phyloP scores from a whole-genome alignment of 1,140 invertebrate genomes.

The Ooceraea biroi region DNA sequence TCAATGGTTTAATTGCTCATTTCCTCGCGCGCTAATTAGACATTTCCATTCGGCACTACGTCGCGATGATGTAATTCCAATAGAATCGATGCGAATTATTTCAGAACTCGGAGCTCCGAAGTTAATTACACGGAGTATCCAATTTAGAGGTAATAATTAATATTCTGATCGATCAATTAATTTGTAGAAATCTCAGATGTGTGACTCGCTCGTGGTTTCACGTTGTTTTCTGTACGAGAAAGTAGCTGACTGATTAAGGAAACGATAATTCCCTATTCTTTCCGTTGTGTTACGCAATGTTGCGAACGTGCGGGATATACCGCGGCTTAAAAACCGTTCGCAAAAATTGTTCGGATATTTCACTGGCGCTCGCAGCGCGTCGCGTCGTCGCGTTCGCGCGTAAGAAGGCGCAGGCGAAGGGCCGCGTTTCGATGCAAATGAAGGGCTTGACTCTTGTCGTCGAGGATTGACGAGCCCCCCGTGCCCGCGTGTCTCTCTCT shows the following conservation, averaged over 20 bases:
- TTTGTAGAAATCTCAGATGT: background rate
- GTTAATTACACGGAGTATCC: background rate
- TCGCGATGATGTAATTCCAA: too few relatives aligned
- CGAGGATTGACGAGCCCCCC: slow-evolving; percentile 43
- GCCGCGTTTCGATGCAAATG: slow-evolving; percentile 84
- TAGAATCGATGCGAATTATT: background rate
- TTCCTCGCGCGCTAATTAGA: slow-evolving; percentile 61
- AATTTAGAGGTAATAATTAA: slow-evolving; percentile 12
- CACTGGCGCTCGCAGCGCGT: background rate
- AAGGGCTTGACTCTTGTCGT: slow-evolving; percentile 78
- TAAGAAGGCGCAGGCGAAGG: slow-evolving; percentile 56
- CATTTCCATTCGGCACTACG: slow-evolving; percentile 44
- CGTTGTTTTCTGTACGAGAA: background rate
- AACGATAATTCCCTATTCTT: too few relatives aligned
- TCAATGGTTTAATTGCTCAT: slow-evolving; percentile 75
- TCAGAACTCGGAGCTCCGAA: background rate
- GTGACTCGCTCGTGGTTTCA: background rate
- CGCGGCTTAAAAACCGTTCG: background rate
- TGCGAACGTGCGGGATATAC: background rate
- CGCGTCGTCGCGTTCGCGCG: slow-evolving; percentile 13
- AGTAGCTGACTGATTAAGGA: background rate
- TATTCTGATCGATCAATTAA: slow-evolving; percentile 21
- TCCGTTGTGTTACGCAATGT: too few relatives aligned
- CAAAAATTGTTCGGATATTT: too few relatives aligned
- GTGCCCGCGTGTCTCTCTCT: slow-evolving; percentile 3